Conservation (phyloP, 2,888 invertebrate genomes). For the Zygogramma bicolorata region DNA sequence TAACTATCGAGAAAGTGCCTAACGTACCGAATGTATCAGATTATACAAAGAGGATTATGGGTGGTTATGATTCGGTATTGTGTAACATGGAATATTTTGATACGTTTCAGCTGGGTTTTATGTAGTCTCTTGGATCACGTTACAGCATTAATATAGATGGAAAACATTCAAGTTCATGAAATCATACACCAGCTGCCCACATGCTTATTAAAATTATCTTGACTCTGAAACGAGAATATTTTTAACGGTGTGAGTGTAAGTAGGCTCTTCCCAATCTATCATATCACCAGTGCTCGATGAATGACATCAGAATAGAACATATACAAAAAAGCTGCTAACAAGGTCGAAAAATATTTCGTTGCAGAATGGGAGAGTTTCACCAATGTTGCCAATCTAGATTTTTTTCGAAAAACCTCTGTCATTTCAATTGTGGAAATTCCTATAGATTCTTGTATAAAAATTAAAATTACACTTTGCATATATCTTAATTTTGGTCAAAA, state of each 20-base stretch:
- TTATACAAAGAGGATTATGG: conserved; percentile 19
- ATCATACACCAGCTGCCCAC: conserved; percentile 10
- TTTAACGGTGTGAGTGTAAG: neutral
- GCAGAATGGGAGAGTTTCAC: too few species aligned
- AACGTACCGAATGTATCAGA: neutral
- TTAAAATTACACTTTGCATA: too few species aligned
- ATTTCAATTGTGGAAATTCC: too few species aligned
- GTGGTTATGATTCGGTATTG: neutral
- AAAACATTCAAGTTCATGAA: neutral
- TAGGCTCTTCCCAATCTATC: too few species aligned
- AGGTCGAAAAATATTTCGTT: too few species aligned
- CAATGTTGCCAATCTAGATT: too few species aligned
- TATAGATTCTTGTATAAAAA: too few species aligned
- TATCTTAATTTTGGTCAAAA: too few species aligned
- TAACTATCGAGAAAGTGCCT: conserved; percentile 11
- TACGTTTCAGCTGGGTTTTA: neutral
- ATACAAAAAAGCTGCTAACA: too few species aligned
- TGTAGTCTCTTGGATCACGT: neutral
- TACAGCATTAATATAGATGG: neutral
- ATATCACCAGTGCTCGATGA: too few species aligned
- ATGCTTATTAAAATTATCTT: neutral
- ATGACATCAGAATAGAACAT: too few species aligned
- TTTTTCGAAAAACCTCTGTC: too few species aligned
- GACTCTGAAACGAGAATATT: neutral
- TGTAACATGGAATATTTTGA: neutral